phyloP scores from a whole-genome alignment of 2,888 invertebrate genomes.

The Nemotelus pantherinus region DNA sequence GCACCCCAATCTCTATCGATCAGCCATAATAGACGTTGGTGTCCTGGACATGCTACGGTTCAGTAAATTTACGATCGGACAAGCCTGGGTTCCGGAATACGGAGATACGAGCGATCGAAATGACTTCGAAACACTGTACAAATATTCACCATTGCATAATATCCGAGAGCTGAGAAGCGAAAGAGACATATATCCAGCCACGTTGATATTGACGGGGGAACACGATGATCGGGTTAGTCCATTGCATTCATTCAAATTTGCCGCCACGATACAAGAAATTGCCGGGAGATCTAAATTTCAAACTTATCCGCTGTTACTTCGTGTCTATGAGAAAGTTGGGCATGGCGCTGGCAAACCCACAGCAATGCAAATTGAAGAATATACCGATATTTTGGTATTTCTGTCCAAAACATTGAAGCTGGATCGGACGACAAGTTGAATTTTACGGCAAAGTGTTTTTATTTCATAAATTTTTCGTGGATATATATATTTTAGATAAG shows the following conservation, averaged over 20 bases:
- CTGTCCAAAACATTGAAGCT: background rate
- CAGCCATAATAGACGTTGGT: background rate
- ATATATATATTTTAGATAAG: no score
- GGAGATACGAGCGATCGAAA: background rate
- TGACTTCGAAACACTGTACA: background rate
- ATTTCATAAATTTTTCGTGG: no score
- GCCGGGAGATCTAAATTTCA: background rate
- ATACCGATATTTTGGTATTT: background rate
- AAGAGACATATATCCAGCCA: background rate
- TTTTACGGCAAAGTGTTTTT: no score
- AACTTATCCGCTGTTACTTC: background rate
- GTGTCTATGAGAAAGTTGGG: background rate
- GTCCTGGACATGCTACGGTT: background rate
- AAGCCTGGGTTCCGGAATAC: background rate
- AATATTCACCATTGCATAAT: background rate
- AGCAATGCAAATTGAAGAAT: background rate
- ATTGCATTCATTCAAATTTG: background rate
- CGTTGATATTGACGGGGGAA: background rate
- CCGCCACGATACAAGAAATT: background rate
- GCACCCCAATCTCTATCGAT: background rate
- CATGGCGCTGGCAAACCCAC: background rate
- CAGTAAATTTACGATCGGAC: background rate
- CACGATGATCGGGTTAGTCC: background rate
- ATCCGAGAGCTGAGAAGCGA: background rate
- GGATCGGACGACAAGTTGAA: no score